phyloP scores from a whole-genome alignment of 2,113 vertebrate genomes.

The Sylvietta virens region DNA sequence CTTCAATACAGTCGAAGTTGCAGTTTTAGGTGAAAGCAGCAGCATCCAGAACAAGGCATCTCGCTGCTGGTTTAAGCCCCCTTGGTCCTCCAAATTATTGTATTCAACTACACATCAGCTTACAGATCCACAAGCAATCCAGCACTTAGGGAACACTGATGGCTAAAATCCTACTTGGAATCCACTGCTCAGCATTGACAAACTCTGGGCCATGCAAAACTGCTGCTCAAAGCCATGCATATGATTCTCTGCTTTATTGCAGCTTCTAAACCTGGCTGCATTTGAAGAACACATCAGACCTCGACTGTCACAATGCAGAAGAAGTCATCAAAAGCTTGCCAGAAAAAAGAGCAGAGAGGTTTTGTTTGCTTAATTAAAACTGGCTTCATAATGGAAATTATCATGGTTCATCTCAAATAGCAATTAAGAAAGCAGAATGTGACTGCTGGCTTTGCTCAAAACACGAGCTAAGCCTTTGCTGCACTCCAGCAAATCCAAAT shows the following conservation, averaged over 20 bases:
- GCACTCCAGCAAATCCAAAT: constrained; percentile 17
- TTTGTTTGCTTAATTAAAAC: constrained; percentile 55
- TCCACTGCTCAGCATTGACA: background rate
- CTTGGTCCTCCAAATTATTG: background rate
- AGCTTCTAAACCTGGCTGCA: background rate
- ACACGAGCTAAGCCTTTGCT: constrained; percentile 16
- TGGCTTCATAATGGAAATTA: constrained; percentile 15
- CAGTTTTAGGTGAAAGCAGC: background rate
- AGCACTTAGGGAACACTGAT: background rate
- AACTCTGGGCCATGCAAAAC: background rate
- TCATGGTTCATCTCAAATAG: constrained; percentile 18
- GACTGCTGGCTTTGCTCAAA: constrained; percentile 18
- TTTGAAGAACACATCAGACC: background rate
- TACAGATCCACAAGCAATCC: background rate
- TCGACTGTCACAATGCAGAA: background rate
- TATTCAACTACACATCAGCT: background rate
- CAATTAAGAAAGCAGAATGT: constrained; percentile 49
- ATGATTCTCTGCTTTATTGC: background rate
- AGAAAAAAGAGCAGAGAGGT: background rate
- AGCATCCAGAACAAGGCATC: background rate
- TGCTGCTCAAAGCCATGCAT: background rate
- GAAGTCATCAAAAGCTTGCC: background rate
- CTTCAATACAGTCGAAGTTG: background rate
- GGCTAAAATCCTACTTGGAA: background rate
- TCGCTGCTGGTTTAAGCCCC: background rate